Percentiles rank a stretch among this genome's conserved stretches.
phyloP scores from a whole-genome alignment of 2,797 vertebrate genomes.

The Sarcophilus harrisii region DNA sequence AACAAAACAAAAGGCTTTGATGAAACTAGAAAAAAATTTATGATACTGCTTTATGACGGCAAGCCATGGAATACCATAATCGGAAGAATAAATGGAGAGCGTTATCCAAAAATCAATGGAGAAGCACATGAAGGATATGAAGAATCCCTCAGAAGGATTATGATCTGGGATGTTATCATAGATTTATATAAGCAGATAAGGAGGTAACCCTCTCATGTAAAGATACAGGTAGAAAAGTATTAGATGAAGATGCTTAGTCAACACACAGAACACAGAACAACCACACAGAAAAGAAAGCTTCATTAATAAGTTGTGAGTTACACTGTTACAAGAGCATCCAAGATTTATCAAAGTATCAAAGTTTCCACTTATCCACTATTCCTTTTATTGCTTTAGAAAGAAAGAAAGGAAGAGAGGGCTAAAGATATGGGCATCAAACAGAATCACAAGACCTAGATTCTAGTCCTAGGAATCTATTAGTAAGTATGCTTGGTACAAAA shows the following conservation, averaged over 20 bases:
- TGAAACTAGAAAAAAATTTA: background rate
- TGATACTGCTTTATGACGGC: background rate
- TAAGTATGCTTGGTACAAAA: slow-evolving; percentile 14
- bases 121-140: background rate
- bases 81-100: background rate
- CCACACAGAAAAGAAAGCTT: background rate
- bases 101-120: background rate
- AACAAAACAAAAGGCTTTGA: background rate
- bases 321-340: background rate
- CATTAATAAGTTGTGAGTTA: background rate
- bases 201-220: background rate
- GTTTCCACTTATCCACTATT: background rate
- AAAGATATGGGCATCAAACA: background rate
- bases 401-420: background rate
- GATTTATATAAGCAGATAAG: background rate
- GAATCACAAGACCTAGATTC: background rate
- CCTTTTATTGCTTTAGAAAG: background rate
- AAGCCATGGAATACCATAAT: background rate
- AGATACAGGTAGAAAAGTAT: background rate
- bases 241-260: background rate
- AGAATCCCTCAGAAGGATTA: background rate
- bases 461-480: background rate
- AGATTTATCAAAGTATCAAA: background rate
- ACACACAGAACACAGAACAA: too few relatives aligned
- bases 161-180: background rate